These are phyloP conservation scores for Tetropium fuscum DNA, from an alignment of 2,888 invertebrate species.

Conservation along the genomic window DNA sequence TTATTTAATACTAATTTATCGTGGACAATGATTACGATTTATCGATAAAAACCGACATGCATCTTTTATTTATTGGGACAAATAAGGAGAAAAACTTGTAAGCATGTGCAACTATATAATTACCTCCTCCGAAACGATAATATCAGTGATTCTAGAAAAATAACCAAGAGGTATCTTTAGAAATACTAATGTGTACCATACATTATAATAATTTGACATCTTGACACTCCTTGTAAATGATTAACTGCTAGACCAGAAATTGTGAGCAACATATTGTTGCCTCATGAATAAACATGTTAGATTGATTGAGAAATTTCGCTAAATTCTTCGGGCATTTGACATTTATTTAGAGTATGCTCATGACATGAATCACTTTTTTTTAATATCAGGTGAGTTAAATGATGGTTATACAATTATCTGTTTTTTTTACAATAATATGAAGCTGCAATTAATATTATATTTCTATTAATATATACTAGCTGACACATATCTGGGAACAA, in stretches of 20 bases:
- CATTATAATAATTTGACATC: constrained; percentile 19
- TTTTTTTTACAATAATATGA: too few species aligned
- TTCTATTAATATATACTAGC: too few species aligned
- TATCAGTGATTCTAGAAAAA: neutral
- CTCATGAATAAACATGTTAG: neutral
- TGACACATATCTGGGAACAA: too few species aligned
- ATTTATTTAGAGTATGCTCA: too few species aligned
- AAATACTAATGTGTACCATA: constrained; percentile 11
- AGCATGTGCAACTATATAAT: neutral
- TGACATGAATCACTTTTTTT: too few species aligned
- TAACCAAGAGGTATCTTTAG: neutral
- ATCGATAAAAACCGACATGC: constrained; percentile 25
- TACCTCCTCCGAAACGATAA: neutral
- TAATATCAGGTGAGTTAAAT: too few species aligned
- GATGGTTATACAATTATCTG: too few species aligned
- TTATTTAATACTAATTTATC: constrained; percentile 39
- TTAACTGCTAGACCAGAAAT: constrained; percentile 7
- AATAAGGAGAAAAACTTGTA: constrained; percentile 27
- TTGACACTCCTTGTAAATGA: constrained; percentile 19
- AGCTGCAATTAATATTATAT: too few species aligned
- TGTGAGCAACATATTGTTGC: neutral
- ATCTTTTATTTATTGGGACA: constrained; percentile 23
- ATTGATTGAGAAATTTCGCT: neutral
- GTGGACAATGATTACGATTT: constrained; percentile 33
- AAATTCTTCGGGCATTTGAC: too few species aligned